Base-by-base conservation (phyloP, 2,888 invertebrate genomes). In the Willowsia nigromaculata region DNA sequence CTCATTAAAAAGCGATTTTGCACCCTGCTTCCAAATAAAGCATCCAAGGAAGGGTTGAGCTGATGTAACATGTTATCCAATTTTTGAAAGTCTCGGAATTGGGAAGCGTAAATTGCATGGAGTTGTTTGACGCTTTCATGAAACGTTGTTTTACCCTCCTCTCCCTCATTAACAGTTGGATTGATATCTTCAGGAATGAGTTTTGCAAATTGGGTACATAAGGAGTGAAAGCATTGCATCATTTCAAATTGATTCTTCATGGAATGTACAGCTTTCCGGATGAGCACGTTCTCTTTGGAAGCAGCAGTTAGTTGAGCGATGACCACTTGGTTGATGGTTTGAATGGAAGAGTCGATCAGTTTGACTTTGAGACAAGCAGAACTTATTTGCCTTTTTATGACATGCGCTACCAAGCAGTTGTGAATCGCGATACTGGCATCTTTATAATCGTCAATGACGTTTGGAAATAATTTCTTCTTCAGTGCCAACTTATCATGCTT, bases 381-480 rank as follows among this genome's bases (percentile, higher is more conserved):
- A 91, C 96, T 96, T n/a, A 97, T 95, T 88, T 96, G 95, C 80
- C 97, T 95, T 93, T 96, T 96, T 92, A 97, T 96, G 92, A 96
- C 96, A 94, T 98, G 97, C 0, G 97, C 97, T 78, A 98, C 96
- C 93, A 97, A 97, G 40, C 85, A 86, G 74, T 90, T 91, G 37
- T 90, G 95, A 94, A 98, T 98, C 0, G 98, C 97, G 93, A 97
- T 96, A 91, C 96, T 96, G 22, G 98, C 98, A 94, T 98, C 98
- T 93, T 96, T 97, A 94, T 98, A 98, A 0, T 98, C 97, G 0
- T 97, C 97, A 33, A 97, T 96, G 83, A 96, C 95, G 93, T 96
- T 96, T 1, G 97, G 96, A 94, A 98, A 98, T 13, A 96, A 25
- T 30, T 71, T 71, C 11, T 71, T 83, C 50, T 68, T 68, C n/a